Evolutionary conservation across 1,140 invertebrate genomes (phyloP).

Genomic region (Lepidostoma basale): DNA sequence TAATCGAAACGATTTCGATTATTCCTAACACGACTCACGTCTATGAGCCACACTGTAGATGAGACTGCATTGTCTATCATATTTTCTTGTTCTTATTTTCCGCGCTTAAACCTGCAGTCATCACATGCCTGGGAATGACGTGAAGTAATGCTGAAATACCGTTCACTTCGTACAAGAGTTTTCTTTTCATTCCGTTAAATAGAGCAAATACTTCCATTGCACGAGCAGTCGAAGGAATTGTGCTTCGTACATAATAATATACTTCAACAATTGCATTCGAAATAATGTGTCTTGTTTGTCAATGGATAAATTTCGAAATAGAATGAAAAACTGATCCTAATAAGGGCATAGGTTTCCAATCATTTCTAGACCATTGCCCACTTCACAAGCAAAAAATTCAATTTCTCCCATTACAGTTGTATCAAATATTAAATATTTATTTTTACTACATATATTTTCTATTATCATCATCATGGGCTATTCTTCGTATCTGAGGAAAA

Average conservation of each 20-base stretch:
- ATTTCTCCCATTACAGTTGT: no score
- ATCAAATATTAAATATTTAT: no score
- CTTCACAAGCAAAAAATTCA: no score
- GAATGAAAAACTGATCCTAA: not conserved
- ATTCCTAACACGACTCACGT: no score
- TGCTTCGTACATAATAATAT: not conserved
- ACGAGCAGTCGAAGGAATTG: no score
- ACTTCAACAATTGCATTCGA: not conserved
- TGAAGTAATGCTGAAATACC: slow-evolving; percentile 3
- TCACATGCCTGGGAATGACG: slow-evolving; percentile 15
- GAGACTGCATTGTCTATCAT: slow-evolving; percentile 20
- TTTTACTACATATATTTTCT: no score
- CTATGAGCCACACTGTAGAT: not conserved
- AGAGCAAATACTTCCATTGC: no score
- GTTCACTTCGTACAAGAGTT: not conserved
- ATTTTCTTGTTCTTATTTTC: slow-evolving; percentile 6
- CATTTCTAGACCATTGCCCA: no score
- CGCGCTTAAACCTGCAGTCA: slow-evolving; percentile 10
- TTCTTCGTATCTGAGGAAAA: no score
- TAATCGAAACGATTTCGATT: no score
- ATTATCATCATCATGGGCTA: no score
- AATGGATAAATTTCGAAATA: not conserved
- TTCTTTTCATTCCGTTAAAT: not conserved
- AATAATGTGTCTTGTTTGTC: not conserved
- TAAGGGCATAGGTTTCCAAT: not conserved